Percentiles rank a stretch among this genome's conserved stretches.
Conservation (phyloP, 2,888 invertebrate species). For the Lepidocyrtinus sp. region DNA sequence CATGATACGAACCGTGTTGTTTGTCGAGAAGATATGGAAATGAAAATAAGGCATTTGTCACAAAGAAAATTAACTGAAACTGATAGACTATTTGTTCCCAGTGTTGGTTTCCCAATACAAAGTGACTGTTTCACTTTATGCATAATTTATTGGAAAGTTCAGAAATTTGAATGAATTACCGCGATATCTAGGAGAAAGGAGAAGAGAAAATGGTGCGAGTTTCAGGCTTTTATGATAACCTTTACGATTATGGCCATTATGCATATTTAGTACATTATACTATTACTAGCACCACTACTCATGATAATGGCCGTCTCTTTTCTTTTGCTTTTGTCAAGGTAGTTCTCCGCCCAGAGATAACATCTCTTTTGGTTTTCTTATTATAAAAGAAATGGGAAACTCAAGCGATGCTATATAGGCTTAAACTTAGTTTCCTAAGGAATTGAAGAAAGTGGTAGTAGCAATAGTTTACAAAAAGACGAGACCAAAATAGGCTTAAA, state of each 20-base stretch:
- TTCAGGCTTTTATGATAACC: constrained; percentile 38
- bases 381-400: no score
- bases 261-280: constrained; percentile 49
- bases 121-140: constrained; percentile 21
- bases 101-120: constrained; percentile 1
- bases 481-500: no score
- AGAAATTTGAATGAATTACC: constrained; percentile 40
- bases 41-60: neutral
- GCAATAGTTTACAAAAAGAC: no score
- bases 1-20: neutral
- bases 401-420: no score
- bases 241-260: constrained; percentile 53
- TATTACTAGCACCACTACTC: constrained; percentile 16
- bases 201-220: constrained; percentile 16
- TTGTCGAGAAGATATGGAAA: neutral
- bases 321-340: constrained; percentile 2
- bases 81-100: neutral
- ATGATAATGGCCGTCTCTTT: constrained; percentile 5
- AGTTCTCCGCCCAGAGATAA: constrained; percentile 4
- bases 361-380: neutral
- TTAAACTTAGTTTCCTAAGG: no score
- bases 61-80: constrained; percentile 1
- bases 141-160: constrained; percentile 48
- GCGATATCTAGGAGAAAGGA: constrained; percentile 15
- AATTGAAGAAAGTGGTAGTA: no score